Evolutionary conservation across 2,888 invertebrate species (phyloP), one percentile per base, ranked within the genome.

Genomic region (Gymnocheta viridis): DNA sequence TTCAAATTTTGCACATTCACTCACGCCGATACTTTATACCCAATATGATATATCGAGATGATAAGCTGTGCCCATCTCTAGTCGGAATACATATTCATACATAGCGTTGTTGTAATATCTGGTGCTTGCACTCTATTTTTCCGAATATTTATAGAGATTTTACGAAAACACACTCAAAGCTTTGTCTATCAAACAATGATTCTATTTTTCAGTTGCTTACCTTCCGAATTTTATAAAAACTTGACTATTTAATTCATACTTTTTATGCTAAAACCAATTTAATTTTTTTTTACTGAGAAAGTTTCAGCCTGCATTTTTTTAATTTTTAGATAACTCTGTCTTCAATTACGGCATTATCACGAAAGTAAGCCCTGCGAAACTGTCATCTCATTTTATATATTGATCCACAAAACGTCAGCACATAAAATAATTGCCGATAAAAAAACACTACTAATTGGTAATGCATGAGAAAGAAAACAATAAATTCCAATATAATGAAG

Each of bases 401-500:
- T 12, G 1, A 0, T 14, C 38, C 0, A 4, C 14, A 5, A 27
- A 79, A 76, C 17, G 82, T 70, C 82, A 82, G 9, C 22, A 49
- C 24, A 76, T 49, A 76, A 58, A 4, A 47, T 14, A 70, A 70
- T 64, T 10, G 22, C 17, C 67, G 51, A 38, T 19, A 44, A 67
- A 67, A 38, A 60, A 49, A 67, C 2, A 49, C 17, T 12, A 64
- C 76, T 64, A 76, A 82, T 54, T 14, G 49, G 2, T 4, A 32
- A 58, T 58, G 22, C 41, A 77, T 24, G 58, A 70, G 6, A 77
- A 82, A 82, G 66, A 77, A 82, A 82, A 82, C 77, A 82, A 82
- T 82, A 82, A 77, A 77, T 1, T 47, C 56, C 22, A n/a, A 47
- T n/a, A 70, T 7, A 70, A 76, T 76, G 62, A 49, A 38, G 10